These are phyloP conservation scores for Listrodromus nycthemerus DNA, from an alignment of 2,888 invertebrate genomes.

Conservation along the genomic window DNA sequence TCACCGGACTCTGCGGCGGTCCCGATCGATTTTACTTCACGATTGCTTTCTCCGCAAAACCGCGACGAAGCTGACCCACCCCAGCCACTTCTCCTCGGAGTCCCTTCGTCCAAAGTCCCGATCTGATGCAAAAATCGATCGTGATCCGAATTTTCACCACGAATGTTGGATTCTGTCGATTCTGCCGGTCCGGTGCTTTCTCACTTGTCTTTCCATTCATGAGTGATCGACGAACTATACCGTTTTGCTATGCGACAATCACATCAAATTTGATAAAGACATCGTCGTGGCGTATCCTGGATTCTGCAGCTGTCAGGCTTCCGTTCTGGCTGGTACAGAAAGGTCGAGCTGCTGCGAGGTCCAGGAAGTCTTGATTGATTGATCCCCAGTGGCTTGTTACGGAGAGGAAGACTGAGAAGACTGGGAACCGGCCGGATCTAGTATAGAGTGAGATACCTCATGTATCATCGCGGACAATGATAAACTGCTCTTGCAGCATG, in stretches of 20 bases:
- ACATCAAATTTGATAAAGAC: background rate
- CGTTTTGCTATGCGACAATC: background rate
- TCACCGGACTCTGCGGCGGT: background rate
- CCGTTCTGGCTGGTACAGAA: background rate
- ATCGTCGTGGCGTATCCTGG: background rate
- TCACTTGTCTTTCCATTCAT: background rate
- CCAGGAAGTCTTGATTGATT: constrained; percentile 12
- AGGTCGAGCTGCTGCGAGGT: background rate
- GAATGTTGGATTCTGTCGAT: background rate
- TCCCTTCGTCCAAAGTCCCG: background rate
- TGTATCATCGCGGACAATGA: constrained; percentile 1
- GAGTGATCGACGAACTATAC: background rate
- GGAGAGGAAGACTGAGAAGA: constrained; percentile 1
- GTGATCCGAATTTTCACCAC: background rate
- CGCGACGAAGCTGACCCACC: background rate
- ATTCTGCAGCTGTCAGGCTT: background rate
- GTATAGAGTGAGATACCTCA: background rate
- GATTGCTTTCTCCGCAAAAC: constrained; percentile 3
- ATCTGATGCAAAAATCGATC: background rate
- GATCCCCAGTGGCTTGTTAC: constrained; percentile 1
- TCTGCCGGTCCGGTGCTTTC: background rate
- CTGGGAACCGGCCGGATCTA: background rate
- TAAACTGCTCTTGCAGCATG: background rate
- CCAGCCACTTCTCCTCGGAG: background rate
- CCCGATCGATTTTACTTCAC: constrained; percentile 15